Conservation (phyloP, 2,113 vertebrate species). For the Pituophis catenifer region DNA sequence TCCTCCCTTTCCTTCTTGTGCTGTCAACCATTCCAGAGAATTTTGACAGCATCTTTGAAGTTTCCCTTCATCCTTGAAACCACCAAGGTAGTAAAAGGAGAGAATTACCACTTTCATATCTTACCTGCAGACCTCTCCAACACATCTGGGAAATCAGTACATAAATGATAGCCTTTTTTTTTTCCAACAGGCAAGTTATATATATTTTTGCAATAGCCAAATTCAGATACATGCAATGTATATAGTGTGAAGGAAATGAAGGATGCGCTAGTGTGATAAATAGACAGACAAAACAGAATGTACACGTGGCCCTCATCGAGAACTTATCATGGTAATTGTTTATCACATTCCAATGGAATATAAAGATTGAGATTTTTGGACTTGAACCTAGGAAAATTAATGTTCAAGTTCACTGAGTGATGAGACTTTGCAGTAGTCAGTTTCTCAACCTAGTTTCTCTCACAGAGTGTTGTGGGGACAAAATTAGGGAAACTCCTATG, state of each 20-base stretch:
- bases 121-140: not conserved
- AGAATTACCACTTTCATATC: not conserved
- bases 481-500: not conserved
- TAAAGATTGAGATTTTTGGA: not conserved
- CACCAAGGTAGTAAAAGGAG: not conserved
- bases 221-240: not conserved
- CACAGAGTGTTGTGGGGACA: not conserved
- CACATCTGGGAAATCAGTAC: not conserved
- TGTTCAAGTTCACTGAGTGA: not conserved
- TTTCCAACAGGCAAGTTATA: not conserved
- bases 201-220: not conserved
- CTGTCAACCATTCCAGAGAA: not conserved
- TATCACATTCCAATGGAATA: not conserved
- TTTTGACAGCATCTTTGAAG: not conserved
- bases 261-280: not conserved
- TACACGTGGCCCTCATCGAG: not conserved
- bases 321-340: not conserved
- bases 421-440: not conserved
- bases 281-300: not conserved
- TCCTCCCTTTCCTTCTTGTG: not conserved
- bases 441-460: not conserved
- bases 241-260: not conserved
- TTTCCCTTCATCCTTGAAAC: not conserved
- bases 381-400: not conserved
- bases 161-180: not conserved